Percentiles rank a stretch among this genome's conserved stretches.
Conservation (phyloP, 2,888 invertebrate species). For the Calephelis perditalis region DNA sequence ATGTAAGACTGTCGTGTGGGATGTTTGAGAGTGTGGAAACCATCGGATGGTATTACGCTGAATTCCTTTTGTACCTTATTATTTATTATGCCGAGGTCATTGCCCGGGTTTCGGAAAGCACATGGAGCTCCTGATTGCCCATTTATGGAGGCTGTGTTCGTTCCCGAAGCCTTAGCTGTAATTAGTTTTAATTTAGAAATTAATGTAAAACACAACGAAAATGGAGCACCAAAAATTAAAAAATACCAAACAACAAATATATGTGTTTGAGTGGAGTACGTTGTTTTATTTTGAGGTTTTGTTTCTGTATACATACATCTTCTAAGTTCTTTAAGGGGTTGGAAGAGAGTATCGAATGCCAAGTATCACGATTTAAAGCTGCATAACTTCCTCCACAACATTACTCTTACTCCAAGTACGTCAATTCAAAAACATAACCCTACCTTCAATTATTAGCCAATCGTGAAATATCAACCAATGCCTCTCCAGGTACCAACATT, state of each 20-base stretch:
- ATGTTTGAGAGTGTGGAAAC: slow-evolving; percentile 62
- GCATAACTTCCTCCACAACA: no score
- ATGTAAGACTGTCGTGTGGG: slow-evolving; percentile 66
- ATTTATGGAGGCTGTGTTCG: slow-evolving; percentile 62
- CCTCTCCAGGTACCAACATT: no score
- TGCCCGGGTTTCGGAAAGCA: slow-evolving; percentile 64
- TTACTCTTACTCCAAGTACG: no score
- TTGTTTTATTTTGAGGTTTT: slow-evolving; percentile 46
- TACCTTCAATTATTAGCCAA: no score
- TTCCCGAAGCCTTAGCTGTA: slow-evolving; percentile 60
- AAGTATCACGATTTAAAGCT: no score
- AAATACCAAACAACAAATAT: slow-evolving; percentile 68
- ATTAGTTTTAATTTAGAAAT: slow-evolving; percentile 74
- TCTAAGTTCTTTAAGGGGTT: no score
- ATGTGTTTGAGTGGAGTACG: slow-evolving; percentile 65
- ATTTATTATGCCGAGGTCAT: slow-evolving; percentile 76
- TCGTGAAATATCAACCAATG: no score
- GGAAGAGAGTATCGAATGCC: no score
- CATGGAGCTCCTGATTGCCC: slow-evolving; percentile 67
- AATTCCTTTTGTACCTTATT: slow-evolving; percentile 71
- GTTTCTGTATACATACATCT: no score
- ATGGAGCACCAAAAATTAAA: slow-evolving; percentile 75
- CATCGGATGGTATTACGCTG: slow-evolving; percentile 69
- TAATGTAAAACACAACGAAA: slow-evolving; percentile 67
- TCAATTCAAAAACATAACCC: no score